A percentile compares a stretch with the other conserved stretches of the same genome.
phyloP scores from a whole-genome alignment of 1,140 invertebrate genomes.

The Bombus terrestris region DNA sequence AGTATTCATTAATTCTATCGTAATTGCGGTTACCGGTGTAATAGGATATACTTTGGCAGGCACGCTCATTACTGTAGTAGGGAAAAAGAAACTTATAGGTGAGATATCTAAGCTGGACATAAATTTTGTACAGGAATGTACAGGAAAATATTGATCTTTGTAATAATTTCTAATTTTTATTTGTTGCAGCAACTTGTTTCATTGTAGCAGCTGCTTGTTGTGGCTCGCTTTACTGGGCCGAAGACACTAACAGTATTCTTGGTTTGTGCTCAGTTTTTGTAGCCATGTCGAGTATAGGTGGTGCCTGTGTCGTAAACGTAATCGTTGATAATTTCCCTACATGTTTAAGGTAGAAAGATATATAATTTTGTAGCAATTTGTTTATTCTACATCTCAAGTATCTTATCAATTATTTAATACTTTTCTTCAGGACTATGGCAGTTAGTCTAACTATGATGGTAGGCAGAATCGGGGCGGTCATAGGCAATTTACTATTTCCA shows the following conservation, averaged over 20 bases:
- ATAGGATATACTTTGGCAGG: slow-evolving; percentile 78
- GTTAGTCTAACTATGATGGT: slow-evolving; percentile 78
- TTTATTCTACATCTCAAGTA: too few species aligned
- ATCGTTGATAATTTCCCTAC: slow-evolving; percentile 79
- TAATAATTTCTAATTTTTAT: not conserved
- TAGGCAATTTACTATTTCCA: slow-evolving; percentile 80
- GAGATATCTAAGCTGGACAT: slow-evolving; percentile 13
- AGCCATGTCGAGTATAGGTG: slow-evolving; percentile 76
- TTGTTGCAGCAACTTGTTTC: slow-evolving; percentile 74
- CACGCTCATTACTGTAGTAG: slow-evolving; percentile 75
- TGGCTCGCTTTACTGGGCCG: slow-evolving; percentile 74
- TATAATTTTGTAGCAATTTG: not conserved
- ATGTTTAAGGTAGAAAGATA: slow-evolving; percentile 67
- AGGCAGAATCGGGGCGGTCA: slow-evolving; percentile 78
- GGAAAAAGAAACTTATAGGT: slow-evolving; percentile 78
- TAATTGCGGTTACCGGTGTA: slow-evolving; percentile 76
- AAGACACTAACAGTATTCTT: slow-evolving; percentile 71
- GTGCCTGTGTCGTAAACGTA: slow-evolving; percentile 74
- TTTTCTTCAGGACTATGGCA: slow-evolving; percentile 79
- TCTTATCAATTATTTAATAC: slow-evolving; percentile 8
- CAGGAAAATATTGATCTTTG: not conserved
- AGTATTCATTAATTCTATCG: slow-evolving; percentile 80
- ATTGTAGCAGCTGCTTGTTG: slow-evolving; percentile 72
- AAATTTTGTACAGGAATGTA: not conserved
- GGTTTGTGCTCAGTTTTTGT: slow-evolving; percentile 76